A percentile compares a stretch with the other conserved stretches of the same genome.
Evolutionary conservation across 2,797 vertebrate genomes (phyloP).

Genomic region (Triplophysa yarkandensis): DNA sequence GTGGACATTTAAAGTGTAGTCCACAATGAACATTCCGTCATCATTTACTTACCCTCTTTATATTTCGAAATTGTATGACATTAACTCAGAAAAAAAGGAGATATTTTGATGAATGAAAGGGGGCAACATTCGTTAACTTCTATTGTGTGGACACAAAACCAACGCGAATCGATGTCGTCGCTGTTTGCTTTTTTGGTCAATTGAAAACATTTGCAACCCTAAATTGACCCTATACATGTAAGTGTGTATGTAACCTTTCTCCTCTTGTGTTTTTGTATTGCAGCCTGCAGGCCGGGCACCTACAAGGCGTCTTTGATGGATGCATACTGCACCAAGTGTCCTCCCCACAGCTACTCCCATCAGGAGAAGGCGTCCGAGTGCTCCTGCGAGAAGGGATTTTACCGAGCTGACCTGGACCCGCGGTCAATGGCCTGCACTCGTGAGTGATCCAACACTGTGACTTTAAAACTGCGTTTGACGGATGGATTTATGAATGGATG

Average conservation of each 20-base stretch:
- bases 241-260: background rate
- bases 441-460: conserved; percentile 65
- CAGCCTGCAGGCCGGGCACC: conserved; percentile 79
- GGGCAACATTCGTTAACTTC: too few relatives aligned
- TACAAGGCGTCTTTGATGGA: conserved; percentile 82
- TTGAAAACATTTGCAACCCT: background rate
- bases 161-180: too few relatives aligned
- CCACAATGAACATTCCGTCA: too few relatives aligned
- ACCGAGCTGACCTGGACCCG: conserved; percentile 77
- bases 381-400: conserved; percentile 77
- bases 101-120: too few relatives aligned
- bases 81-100: too few relatives aligned
- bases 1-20: too few relatives aligned
- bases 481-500: conserved; percentile 14
- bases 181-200: too few relatives aligned
- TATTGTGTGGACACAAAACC: too few relatives aligned
- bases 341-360: conserved; percentile 80
- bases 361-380: conserved; percentile 77
- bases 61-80: too few relatives aligned
- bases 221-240: background rate
- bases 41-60: too few relatives aligned
- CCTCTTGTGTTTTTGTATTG: conserved; percentile 16
- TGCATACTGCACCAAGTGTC: conserved; percentile 82
- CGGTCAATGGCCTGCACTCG: conserved; percentile 82
- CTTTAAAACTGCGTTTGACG: background rate